Evolutionary conservation across 1,140 invertebrate genomes (phyloP).

Genomic region (Epicauta chinensis): DNA sequence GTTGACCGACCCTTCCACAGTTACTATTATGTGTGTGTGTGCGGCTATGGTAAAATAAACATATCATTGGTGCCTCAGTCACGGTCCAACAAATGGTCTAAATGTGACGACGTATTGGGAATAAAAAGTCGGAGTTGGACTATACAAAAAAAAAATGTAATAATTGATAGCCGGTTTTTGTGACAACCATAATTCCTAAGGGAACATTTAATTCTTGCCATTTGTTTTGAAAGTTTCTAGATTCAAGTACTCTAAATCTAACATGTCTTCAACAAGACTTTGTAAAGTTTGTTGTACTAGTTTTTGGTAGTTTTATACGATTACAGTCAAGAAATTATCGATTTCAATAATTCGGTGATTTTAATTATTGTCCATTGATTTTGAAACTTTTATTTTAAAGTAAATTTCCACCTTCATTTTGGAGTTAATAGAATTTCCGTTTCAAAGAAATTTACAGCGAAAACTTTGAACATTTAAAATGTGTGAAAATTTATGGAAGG

Average conservation of each 20-base stretch:
- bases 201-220: neutral
- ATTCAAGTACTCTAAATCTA: neutral
- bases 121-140: neutral
- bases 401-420: too few relatives aligned
- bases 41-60: slow-evolving; percentile 25
- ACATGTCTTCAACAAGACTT: neutral
- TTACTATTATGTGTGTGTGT: slow-evolving; percentile 18
- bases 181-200: neutral
- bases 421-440: too few relatives aligned
- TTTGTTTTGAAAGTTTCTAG: neutral
- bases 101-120: neutral
- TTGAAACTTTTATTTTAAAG: too few relatives aligned
- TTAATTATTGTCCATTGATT: too few relatives aligned
- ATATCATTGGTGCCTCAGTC: slow-evolving; percentile 21
- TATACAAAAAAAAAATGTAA: neutral
- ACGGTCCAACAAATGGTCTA: slow-evolving; percentile 4
- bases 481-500: slow-evolving; percentile 9
- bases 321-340: too few relatives aligned
- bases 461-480: slow-evolving; percentile 5
- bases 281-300: neutral
- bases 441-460: neutral
- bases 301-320: neutral
- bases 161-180: neutral
- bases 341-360: too few relatives aligned
- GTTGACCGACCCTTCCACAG: too few relatives aligned